Evolutionary conservation across 2,797 vertebrate species (phyloP), one percentile per base, ranked within the genome.

Genomic region (Ataeniobius toweri): DNA sequence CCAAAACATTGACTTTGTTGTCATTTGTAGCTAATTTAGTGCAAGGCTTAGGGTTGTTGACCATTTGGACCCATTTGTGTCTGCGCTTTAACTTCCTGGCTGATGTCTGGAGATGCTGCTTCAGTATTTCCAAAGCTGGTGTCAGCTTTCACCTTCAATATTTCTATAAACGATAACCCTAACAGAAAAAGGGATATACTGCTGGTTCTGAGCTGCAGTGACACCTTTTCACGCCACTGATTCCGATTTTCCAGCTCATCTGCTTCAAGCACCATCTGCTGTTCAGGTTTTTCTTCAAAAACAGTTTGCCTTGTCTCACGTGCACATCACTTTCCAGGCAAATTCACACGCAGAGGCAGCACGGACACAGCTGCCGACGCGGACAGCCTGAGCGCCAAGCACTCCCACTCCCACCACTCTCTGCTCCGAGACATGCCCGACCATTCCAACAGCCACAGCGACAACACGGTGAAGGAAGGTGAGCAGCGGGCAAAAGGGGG

Each of bases 381-480:
- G 76, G 98, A 99, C 90, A 98, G 97, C 86, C 93, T 99, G 86
- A 96, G 97, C 0, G 94, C 97, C 51, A 96, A 97, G 80, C 98
- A 99, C 88, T 98, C 98, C 0, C 98, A 99, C 74, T 99, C 98
- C 0, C 98, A 99, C 69, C 98, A 99, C 82, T 99, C 98, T 0
- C 93, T 99, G 84, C 94, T 98, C 76, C 93, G 97, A 6, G 97
- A 98, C 18, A 92, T 97, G 82, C 98, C 98, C 0, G 98, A 99
- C 89, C 97, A 98, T 88, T 97, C 98, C 31, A 99, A 99, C 95
- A 99, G 98, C 93, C 98, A 99, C 41, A 96, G 97, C 26, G 98
- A 99, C 10, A 97, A 97, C 90, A 96, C 96, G 0, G 95, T 97
- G 89, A 97, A 96, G 92, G 97, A 98, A 93, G 97, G 97, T 95